phyloP scores from a whole-genome alignment of 2,888 invertebrate species.

The Gibbula magus region DNA sequence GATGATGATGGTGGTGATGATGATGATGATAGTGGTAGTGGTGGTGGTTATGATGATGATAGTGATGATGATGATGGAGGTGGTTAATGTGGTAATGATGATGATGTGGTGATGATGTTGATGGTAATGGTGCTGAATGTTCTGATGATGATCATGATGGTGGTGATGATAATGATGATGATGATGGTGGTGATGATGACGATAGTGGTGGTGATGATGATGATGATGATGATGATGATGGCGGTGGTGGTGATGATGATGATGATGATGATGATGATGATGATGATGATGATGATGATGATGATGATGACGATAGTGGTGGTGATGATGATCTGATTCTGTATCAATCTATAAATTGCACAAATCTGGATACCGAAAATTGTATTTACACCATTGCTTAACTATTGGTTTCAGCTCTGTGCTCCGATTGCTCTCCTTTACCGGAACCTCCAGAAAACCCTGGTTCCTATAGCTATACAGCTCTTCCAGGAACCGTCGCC shows the following conservation, averaged over 20 bases:
- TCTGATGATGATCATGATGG: not conserved
- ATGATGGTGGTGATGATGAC: not conserved
- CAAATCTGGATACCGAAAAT: too few relatives aligned
- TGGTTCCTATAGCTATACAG: constrained; percentile 76
- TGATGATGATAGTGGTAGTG: too few relatives aligned
- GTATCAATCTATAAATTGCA: too few relatives aligned
- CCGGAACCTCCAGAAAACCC: constrained; percentile 68
- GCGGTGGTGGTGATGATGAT: not conserved
- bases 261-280: not conserved
- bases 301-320: not conserved
- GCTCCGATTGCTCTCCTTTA: constrained; percentile 76
- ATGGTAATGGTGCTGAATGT: not conserved
- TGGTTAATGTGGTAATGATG: too few relatives aligned
- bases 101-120: too few relatives aligned
- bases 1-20: too few relatives aligned
- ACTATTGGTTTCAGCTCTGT: constrained; percentile 66
- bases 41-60: too few relatives aligned
- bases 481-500: constrained; percentile 36
- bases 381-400: too few relatives aligned
- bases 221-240: not conserved
- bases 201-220: not conserved
- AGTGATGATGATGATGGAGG: not conserved
- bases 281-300: not conserved
- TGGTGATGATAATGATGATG: not conserved
- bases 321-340: too few relatives aligned